Percentiles rank a stretch among this genome's conserved stretches.
Evolutionary conservation across 1,140 invertebrate genomes (phyloP).

Genomic region (Chlorops oryzae): DNA sequence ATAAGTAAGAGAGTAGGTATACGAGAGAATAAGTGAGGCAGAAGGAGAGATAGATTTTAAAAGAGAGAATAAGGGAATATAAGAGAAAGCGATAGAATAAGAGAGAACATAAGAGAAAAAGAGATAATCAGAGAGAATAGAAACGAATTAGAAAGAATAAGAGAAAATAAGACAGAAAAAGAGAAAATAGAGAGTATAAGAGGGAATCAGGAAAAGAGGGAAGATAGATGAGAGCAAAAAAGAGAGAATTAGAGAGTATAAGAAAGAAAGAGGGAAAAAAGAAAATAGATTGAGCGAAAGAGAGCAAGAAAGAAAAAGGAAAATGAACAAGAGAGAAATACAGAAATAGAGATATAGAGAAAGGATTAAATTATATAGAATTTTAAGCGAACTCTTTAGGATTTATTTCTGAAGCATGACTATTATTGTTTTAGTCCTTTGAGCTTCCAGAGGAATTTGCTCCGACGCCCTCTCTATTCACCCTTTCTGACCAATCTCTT

Average conservation of each 20-base stretch:
- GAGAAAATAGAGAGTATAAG: too few species aligned
- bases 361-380: too few species aligned
- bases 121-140: background rate
- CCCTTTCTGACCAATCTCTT: too few species aligned
- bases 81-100: background rate
- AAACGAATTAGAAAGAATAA: background rate
- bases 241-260: background rate
- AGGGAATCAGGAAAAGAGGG: background rate
- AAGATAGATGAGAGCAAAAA: background rate
- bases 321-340: background rate
- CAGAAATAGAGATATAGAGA: too few species aligned
- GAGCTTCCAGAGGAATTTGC: too few species aligned
- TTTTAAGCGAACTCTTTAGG: too few species aligned
- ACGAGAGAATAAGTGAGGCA: background rate
- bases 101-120: background rate
- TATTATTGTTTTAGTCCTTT: too few species aligned
- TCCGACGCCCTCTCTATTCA: too few species aligned
- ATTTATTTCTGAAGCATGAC: too few species aligned
- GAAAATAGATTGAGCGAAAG: background rate
- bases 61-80: background rate
- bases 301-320: background rate
- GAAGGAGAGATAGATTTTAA: too few species aligned
- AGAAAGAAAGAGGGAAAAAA: background rate
- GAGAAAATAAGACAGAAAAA: too few species aligned
- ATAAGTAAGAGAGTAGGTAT: background rate